phyloP scores from a whole-genome alignment of 1,140 invertebrate species.

The Cepaea nemoralis region DNA sequence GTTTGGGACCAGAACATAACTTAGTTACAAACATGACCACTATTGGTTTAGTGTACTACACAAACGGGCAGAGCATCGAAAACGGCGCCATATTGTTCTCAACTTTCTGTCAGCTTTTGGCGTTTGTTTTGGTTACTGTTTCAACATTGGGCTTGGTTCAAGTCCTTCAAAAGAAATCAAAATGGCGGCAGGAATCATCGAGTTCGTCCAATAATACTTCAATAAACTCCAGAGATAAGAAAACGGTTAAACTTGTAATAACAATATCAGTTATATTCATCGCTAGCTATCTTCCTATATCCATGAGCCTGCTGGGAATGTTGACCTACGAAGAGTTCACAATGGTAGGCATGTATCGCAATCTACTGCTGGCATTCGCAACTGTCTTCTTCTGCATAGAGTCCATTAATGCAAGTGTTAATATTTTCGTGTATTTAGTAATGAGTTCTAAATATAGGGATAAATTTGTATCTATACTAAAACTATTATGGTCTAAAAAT shows the following conservation, averaged over 20 bases:
- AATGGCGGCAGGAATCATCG: constrained; percentile 27
- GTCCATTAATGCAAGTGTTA: constrained; percentile 27
- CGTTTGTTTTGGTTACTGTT: constrained; percentile 14
- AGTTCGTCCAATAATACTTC: neutral
- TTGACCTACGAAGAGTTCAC: constrained; percentile 18
- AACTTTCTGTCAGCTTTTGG: constrained; percentile 22
- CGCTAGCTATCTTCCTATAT: constrained; percentile 16
- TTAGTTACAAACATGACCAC: neutral
- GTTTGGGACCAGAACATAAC: neutral
- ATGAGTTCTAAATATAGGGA: constrained; percentile 4
- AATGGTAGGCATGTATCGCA: constrained; percentile 29
- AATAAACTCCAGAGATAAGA: neutral
- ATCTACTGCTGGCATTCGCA: constrained; percentile 29
- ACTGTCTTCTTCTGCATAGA: constrained; percentile 23
- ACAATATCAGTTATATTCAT: constrained; percentile 29
- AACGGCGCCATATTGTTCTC: constrained; percentile 33
- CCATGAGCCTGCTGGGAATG: constrained; percentile 19
- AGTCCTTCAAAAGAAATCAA: constrained; percentile 26
- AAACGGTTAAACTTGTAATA: constrained; percentile 35
- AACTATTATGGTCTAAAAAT: no score
- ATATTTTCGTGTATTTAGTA: constrained; percentile 14
- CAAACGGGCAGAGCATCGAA: neutral
- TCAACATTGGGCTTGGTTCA: constrained; percentile 28
- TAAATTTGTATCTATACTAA: neutral
- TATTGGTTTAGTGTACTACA: neutral